Conservation (phyloP, 2,113 vertebrate genomes). For the Corapipo altera region DNA sequence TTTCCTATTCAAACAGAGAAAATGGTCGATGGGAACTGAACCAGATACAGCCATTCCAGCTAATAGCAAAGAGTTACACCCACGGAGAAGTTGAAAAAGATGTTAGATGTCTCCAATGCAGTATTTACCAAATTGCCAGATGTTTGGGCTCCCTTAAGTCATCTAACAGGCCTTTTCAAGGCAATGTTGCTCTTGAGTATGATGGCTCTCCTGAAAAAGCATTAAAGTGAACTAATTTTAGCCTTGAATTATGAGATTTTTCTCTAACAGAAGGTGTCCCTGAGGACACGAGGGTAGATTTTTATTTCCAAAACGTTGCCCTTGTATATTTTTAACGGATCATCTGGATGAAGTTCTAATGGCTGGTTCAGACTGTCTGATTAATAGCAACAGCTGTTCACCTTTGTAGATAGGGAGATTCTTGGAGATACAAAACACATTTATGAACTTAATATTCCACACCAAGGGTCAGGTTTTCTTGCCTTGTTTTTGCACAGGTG, state of each 20-base stretch:
- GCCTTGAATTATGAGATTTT: conserved; percentile 39
- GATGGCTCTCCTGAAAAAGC: conserved; percentile 35
- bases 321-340: conserved; percentile 45
- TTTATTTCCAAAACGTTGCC: conserved; percentile 49
- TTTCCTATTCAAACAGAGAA: conserved; percentile 18
- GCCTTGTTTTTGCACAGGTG: conserved; percentile 14
- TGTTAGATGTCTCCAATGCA: conserved; percentile 16
- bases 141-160: conserved; percentile 42
- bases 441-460: conserved; percentile 24
- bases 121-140: conserved; percentile 39
- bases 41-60: background rate
- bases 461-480: background rate
- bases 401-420: conserved; percentile 23
- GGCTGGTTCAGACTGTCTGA: conserved; percentile 33
- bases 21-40: background rate
- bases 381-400: conserved; percentile 57
- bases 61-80: background rate
- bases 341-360: conserved; percentile 43
- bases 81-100: conserved; percentile 10
- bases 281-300: background rate
- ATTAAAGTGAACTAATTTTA: conserved; percentile 59
- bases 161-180: conserved; percentile 21
- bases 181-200: background rate
- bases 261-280: conserved; percentile 48
- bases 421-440: background rate